phyloP scores from a whole-genome alignment of 2,888 invertebrate genomes.

The Psylliodes chrysocephalus region DNA sequence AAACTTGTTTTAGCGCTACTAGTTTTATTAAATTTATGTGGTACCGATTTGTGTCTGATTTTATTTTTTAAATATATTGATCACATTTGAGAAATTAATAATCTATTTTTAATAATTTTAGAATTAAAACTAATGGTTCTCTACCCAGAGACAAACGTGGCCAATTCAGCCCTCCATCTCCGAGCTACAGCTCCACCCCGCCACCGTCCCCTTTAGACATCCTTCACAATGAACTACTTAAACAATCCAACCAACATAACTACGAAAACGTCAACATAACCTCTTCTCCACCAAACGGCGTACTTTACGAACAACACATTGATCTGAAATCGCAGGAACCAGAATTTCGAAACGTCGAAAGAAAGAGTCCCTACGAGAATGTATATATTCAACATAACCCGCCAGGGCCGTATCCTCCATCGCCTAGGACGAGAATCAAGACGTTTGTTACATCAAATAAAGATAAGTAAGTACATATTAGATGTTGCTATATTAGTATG shows the following conservation, averaged over 20 bases:
- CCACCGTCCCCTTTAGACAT: slow-evolving; percentile 63
- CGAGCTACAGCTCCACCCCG: slow-evolving; percentile 63
- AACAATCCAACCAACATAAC: slow-evolving; percentile 52
- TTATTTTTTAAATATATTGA: too few relatives aligned
- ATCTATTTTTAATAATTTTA: too few relatives aligned
- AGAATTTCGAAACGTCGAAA: slow-evolving; percentile 45
- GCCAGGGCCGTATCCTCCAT: slow-evolving; percentile 64
- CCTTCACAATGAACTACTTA: slow-evolving; percentile 50
- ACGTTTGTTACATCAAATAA: slow-evolving; percentile 64
- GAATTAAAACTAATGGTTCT: slow-evolving; percentile 92
- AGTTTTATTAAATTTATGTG: too few relatives aligned
- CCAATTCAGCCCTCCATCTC: slow-evolving; percentile 52
- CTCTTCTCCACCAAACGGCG: slow-evolving; percentile 53
- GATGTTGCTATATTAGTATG: too few relatives aligned
- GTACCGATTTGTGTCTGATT: too few relatives aligned
- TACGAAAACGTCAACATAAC: slow-evolving; percentile 55
- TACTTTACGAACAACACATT: slow-evolving; percentile 60
- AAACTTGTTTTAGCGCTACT: too few relatives aligned
- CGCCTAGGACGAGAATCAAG: slow-evolving; percentile 72
- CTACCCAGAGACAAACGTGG: slow-evolving; percentile 76
- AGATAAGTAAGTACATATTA: slow-evolving; percentile 57
- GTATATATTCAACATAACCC: slow-evolving; percentile 62
- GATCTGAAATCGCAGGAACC: slow-evolving; percentile 53
- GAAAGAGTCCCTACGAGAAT: slow-evolving; percentile 72
- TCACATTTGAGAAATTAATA: not conserved